Evolutionary conservation across 1,140 invertebrate genomes (phyloP).

Genomic region (Aphelenchoides fujianensis): DNA sequence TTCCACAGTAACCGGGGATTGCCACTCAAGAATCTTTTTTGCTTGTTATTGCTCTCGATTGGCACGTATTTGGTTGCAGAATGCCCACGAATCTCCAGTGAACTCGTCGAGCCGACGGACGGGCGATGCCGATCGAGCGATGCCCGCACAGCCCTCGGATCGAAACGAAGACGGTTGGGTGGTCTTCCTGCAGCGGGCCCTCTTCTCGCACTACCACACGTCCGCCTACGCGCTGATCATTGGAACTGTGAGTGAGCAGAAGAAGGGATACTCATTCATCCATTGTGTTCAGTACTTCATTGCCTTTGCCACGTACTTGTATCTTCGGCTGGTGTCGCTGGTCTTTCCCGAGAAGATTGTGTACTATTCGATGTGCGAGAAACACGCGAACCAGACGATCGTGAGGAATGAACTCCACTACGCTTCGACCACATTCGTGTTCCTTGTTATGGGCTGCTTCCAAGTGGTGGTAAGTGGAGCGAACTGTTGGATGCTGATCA

Average conservation of each 20-base stretch:
- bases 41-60: too few relatives aligned
- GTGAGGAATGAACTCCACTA: constrained; percentile 42
- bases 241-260: constrained; percentile 34
- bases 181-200: constrained; percentile 29
- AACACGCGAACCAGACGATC: constrained; percentile 45
- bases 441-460: constrained; percentile 39
- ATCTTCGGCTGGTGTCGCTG: constrained; percentile 43
- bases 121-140: not conserved
- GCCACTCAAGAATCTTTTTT: too few relatives aligned
- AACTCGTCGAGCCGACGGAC: too few relatives aligned
- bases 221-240: constrained; percentile 44
- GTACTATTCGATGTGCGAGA: constrained; percentile 42
- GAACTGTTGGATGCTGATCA: not conserved
- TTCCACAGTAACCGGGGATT: too few relatives aligned
- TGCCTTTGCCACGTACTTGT: constrained; percentile 42
- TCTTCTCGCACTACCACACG: constrained; percentile 47
- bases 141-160: not conserved
- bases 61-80: too few relatives aligned
- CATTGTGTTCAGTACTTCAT: constrained; percentile 52
- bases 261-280: too few relatives aligned
- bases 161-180: constrained; percentile 31
- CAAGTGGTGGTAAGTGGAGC: constrained; percentile 40
- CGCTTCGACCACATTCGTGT: constrained; percentile 36
- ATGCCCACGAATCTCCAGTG: too few relatives aligned
- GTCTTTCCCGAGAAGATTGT: constrained; percentile 41